Conservation (phyloP, 2,888 invertebrate species). For the Odontocolon sp. region DNA sequence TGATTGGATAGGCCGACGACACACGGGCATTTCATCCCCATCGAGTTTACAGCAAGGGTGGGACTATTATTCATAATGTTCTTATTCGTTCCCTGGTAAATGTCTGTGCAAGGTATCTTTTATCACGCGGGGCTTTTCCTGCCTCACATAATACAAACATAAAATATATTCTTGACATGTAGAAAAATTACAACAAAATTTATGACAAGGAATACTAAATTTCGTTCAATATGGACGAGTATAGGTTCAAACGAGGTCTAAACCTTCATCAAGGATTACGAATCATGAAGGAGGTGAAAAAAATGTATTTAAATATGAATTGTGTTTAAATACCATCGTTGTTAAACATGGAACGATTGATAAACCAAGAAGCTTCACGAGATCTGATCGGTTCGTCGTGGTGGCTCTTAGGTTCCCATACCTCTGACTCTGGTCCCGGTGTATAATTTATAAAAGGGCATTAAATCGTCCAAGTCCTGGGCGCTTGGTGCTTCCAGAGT, state of each 20-base stretch:
- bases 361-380: neutral
- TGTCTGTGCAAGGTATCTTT: conserved; percentile 42
- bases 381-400: conserved; percentile 13
- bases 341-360: neutral
- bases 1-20: conserved; percentile 78
- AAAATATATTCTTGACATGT: neutral
- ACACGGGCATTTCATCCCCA: conserved; percentile 45
- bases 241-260: neutral
- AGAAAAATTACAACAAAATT: conserved; percentile 12
- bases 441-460: conserved; percentile 79
- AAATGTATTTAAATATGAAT: neutral
- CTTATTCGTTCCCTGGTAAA: conserved; percentile 51
- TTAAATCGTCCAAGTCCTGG: conserved; percentile 77
- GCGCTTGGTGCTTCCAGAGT: conserved; percentile 64
- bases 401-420: neutral
- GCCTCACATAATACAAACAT: conserved; percentile 19
- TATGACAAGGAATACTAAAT: neutral
- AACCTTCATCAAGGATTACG: neutral
- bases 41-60: neutral
- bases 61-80: conserved; percentile 55
- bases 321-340: neutral
- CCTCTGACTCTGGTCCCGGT: conserved; percentile 33
- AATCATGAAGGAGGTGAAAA: neutral
- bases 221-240: too few relatives aligned
- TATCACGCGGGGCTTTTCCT: conserved; percentile 30